These are phyloP conservation scores for Dipodomys spectabilis DNA, from an alignment of 2,113 vertebrate species.

Conservation along the genomic window DNA sequence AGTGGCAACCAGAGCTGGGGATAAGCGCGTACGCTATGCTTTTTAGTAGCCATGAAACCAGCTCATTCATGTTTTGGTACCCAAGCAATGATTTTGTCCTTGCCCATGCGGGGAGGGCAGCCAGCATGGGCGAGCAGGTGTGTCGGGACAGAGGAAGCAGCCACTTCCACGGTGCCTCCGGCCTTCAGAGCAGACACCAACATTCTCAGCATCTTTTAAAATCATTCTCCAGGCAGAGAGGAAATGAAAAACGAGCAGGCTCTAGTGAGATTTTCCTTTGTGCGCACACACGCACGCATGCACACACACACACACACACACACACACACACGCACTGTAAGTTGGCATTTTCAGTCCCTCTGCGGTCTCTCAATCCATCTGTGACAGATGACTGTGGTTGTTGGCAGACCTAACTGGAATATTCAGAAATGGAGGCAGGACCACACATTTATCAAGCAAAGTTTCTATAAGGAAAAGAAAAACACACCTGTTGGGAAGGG, in stretches of 20 bases:
- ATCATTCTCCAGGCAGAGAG: neutral
- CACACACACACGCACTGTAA: neutral
- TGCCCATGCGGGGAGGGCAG: neutral
- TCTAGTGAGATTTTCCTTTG: neutral
- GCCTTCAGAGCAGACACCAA: no score
- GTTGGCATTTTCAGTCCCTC: neutral
- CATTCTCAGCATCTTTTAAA: neutral
- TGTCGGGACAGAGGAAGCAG: no score
- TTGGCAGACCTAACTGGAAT: neutral
- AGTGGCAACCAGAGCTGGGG: no score
- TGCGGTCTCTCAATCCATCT: neutral
- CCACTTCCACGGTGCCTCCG: no score
- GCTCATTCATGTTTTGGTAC: neutral
- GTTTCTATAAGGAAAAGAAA: neutral
- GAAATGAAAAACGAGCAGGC: neutral
- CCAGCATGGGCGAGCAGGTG: no score
- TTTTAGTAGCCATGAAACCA: neutral
- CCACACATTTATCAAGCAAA: accelerated
- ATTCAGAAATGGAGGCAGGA: neutral
- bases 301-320: no score
- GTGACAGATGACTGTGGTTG: no score
- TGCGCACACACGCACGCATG: no score
- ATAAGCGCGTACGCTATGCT: no score
- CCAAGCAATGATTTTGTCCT: neutral
- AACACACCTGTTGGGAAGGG: neutral